A percentile compares a stretch with the other conserved stretches of the same genome.
Evolutionary conservation across 2,113 vertebrate genomes (phyloP).

Genomic region (Lutjanus erythropterus): DNA sequence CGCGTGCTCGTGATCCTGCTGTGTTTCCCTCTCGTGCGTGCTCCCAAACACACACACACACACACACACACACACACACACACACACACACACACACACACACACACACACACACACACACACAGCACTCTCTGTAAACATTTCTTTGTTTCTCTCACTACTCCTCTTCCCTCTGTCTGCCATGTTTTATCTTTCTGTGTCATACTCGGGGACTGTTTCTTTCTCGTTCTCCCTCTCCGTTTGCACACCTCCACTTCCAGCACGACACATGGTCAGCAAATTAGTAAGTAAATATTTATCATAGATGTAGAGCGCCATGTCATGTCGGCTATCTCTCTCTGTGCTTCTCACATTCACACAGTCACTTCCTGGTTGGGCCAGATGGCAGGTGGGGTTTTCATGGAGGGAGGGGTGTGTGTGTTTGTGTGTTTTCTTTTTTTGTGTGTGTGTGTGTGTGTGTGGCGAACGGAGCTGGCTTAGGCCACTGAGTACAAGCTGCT

Average conservation of each 20-base stretch:
- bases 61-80: too few species aligned
- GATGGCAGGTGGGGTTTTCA: constrained; percentile 78
- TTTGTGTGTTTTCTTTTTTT: constrained; percentile 21
- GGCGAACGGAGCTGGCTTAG: constrained; percentile 58
- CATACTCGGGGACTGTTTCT: constrained; percentile 14
- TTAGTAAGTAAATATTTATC: constrained; percentile 80
- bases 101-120: constrained; percentile 11
- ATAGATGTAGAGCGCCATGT: constrained; percentile 60
- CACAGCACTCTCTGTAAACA: constrained; percentile 31
- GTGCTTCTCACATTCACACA: constrained; percentile 32
- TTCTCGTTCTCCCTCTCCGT: neutral
- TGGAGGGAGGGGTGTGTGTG: constrained; percentile 35
- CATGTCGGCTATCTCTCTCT: constrained; percentile 46
- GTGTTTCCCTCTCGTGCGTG: constrained; percentile 36
- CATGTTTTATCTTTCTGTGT: constrained; percentile 46
- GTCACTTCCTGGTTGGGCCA: constrained; percentile 75
- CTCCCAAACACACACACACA: constrained; percentile 2
- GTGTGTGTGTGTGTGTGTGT: constrained; percentile 24
- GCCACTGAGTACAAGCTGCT: constrained; percentile 74
- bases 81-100: constrained; percentile 10
- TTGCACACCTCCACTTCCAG: constrained; percentile 35
- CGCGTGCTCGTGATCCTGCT: constrained; percentile 40
- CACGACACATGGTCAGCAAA: constrained; percentile 61
- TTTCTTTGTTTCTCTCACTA: constrained; percentile 35
- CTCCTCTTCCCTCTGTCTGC: constrained; percentile 35